phyloP scores from a whole-genome alignment of 1,140 invertebrate species.

The Sweltsa coloradensis region DNA sequence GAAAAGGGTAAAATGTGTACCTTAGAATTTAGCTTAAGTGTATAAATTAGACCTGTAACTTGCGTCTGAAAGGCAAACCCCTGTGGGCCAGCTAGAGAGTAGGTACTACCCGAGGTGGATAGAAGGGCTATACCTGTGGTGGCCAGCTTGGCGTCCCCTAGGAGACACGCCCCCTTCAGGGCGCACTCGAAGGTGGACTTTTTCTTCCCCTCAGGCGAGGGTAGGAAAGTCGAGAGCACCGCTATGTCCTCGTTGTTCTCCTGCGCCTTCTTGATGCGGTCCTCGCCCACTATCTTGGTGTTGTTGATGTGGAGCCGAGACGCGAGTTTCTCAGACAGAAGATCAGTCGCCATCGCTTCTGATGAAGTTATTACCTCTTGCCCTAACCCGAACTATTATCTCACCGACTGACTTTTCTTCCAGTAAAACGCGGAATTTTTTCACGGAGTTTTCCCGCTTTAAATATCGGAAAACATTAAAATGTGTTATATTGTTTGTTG shows the following conservation, averaged over 20 bases:
- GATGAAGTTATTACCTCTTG: no score
- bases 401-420: no score
- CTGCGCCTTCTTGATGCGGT: conserved; percentile 57
- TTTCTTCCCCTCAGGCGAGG: conserved; percentile 31
- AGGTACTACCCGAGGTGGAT: no score
- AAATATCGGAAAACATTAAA: no score
- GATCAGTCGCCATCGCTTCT: conserved; percentile 56
- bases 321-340: conserved; percentile 62
- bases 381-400: no score
- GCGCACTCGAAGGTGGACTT: conserved; percentile 61
- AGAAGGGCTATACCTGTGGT: conserved; percentile 49
- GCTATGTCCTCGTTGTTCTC: conserved; percentile 76
- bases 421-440: no score
- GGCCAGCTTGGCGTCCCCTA: conserved; percentile 62
- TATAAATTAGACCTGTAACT: no score
- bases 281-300: conserved; percentile 61
- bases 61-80: neutral
- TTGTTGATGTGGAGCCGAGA: conserved; percentile 49
- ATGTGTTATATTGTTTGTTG: no score
- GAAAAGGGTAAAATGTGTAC: no score
- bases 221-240: conserved; percentile 68
- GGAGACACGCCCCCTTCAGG: conserved; percentile 52
- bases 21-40: no score
- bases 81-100: neutral
- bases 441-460: no score